phyloP scores from a whole-genome alignment of 2,888 invertebrate species.

The Arctia plantaginis region DNA sequence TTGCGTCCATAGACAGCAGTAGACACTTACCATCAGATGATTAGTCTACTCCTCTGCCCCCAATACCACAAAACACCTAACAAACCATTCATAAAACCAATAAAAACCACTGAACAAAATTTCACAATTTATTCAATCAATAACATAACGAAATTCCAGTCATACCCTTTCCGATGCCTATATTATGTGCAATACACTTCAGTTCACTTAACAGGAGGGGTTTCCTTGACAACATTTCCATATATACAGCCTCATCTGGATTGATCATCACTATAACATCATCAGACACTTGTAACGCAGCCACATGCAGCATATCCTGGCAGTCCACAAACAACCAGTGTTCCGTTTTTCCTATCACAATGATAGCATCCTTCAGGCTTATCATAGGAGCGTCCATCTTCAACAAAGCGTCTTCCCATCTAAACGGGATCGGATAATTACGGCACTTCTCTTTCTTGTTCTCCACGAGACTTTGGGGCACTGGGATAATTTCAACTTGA shows the following conservation, averaged over 20 bases:
- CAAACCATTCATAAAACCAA: not conserved
- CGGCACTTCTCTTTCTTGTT: conserved; percentile 25
- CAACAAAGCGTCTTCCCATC: conserved; percentile 37
- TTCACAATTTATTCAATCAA: conserved; percentile 6
- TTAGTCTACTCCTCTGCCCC: not conserved
- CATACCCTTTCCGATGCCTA: conserved; percentile 29
- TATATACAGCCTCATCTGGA: conserved; percentile 23
- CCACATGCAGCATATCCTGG: conserved; percentile 17
- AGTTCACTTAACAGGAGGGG: conserved; percentile 21
- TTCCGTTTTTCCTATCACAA: conserved; percentile 29
- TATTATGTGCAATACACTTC: conserved; percentile 38
- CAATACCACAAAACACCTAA: not conserved
- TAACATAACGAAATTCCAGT: conserved; percentile 16
- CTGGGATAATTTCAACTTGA: conserved; percentile 16
- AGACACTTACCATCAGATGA: not conserved
- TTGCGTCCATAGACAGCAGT: too few relatives aligned
- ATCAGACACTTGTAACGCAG: conserved; percentile 28
- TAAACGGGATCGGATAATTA: conserved; percentile 16
- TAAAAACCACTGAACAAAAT: not conserved
- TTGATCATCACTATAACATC: conserved; percentile 33
- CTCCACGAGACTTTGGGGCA: conserved; percentile 22
- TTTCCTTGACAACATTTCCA: conserved; percentile 27
- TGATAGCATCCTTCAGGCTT: conserved; percentile 20
- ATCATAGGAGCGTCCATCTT: conserved; percentile 26
- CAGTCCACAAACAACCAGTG: conserved; percentile 40